Conservation (phyloP, 2,888 invertebrate genomes). For the Myathropa florea region DNA sequence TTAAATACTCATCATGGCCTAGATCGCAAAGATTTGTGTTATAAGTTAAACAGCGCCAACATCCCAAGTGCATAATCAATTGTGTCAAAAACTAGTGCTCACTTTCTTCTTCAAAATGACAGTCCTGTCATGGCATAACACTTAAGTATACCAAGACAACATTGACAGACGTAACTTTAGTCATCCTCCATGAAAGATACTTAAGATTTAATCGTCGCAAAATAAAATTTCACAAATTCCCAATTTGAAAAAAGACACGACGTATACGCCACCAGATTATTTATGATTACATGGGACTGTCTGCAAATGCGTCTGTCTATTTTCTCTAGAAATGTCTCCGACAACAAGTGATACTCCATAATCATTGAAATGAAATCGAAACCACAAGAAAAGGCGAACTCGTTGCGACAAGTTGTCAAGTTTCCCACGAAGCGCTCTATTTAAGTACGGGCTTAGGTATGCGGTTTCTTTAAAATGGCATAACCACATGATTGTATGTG, state of each 20-base stretch:
- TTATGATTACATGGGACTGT: not conserved
- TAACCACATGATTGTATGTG: not conserved
- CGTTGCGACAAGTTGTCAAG: not conserved
- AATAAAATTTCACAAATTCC: not conserved
- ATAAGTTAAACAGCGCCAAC: no score
- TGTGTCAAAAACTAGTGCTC: no score
- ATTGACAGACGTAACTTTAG: not conserved
- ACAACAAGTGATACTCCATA: not conserved
- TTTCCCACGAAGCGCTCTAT: not conserved
- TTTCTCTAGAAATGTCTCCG: not conserved
- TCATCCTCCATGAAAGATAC: no score
- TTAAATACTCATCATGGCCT: no score
- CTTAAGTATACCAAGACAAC: no score
- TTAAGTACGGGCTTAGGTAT: not conserved
- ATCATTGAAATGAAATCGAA: not conserved
- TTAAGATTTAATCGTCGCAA: not conserved
- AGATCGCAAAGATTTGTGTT: no score
- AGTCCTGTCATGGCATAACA: no score
- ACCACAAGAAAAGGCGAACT: not conserved
- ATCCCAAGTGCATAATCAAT: no score
- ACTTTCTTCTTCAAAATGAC: no score
- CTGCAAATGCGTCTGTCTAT: not conserved
- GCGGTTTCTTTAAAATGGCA: not conserved
- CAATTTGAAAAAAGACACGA: not conserved
- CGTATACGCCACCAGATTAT: not conserved